Evolutionary conservation across 2,113 vertebrate species (phyloP).

Genomic region (Felis catus): F.catus_Fca126_mat1.0 CM031419.1:11232501-11233000

Average conservation of each 20-base stretch:
- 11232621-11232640: background rate
- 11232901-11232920: background rate
- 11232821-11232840: accelerated
- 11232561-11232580: accelerated
- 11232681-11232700: too few relatives aligned
- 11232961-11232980: background rate
- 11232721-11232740: background rate
- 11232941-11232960: background rate
- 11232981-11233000: background rate
- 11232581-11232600: accelerated
- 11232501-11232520: constrained; percentile 95
- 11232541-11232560: constrained; percentile 89
- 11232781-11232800: background rate
- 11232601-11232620: accelerated
- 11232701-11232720: background rate
- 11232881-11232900: background rate
- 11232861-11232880: background rate
- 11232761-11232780: background rate
- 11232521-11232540: constrained; percentile 90
- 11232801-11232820: background rate
- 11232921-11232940: background rate
- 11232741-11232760: background rate
- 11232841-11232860: background rate
- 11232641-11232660: accelerated
- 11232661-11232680: accelerated